Evolutionary conservation across 2,888 invertebrate species (phyloP).

Genomic region (Heliconius ismenius): DNA sequence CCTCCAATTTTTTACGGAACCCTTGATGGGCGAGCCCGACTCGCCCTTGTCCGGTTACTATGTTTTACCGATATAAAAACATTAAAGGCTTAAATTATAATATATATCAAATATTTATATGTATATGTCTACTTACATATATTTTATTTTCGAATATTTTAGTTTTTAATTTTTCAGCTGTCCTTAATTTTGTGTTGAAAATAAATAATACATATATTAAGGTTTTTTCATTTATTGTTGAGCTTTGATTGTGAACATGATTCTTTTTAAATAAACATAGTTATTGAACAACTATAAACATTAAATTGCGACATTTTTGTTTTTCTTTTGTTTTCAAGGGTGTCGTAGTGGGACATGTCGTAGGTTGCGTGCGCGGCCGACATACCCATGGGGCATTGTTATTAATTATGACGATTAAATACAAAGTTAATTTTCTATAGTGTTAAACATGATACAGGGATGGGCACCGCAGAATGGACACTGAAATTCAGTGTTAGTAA

Average conservation of each 20-base stretch:
- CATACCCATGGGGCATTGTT: constrained; percentile 41
- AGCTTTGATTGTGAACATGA: neutral
- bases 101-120: neutral
- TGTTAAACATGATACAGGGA: constrained; percentile 39
- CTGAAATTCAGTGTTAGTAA: neutral
- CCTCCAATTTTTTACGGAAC: too few species aligned
- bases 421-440: constrained; percentile 46
- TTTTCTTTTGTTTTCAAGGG: constrained; percentile 12
- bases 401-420: constrained; percentile 48
- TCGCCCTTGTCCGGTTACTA: too few species aligned
- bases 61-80: too few species aligned
- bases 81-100: too few species aligned
- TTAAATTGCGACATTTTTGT: constrained; percentile 15
- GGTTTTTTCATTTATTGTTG: neutral
- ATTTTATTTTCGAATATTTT: too few species aligned
- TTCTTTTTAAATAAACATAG: neutral
- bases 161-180: too few species aligned
- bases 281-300: neutral
- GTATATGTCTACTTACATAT: neutral
- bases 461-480: constrained; percentile 34
- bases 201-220: neutral
- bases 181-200: too few species aligned
- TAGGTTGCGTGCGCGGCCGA: constrained; percentile 41
- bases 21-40: too few species aligned
- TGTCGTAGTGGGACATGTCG: constrained; percentile 11